Conservation (phyloP, 1,140 invertebrate species). For the Zaprionus taronus region DNA sequence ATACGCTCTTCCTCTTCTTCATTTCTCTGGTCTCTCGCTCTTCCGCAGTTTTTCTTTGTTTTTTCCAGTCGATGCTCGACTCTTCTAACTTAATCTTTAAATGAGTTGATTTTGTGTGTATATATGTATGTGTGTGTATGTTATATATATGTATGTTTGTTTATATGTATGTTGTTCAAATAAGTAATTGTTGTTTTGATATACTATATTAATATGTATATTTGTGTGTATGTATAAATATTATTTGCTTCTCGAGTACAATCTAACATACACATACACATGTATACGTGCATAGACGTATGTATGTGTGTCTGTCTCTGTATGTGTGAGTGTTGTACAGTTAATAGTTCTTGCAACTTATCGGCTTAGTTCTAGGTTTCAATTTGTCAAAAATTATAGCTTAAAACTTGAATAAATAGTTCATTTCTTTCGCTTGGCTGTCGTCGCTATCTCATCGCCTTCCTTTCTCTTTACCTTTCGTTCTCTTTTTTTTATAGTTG, state of each 20-base stretch:
- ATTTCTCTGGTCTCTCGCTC: conserved; percentile 23
- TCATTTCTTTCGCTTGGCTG: conserved; percentile 5
- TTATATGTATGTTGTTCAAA: conserved; percentile 25
- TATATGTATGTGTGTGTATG: conserved; percentile 12
- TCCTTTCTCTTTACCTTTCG: conserved; percentile 10
- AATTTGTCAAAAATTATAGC: conserved; percentile 35
- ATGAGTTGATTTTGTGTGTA: conserved; percentile 27
- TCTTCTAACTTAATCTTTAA: conserved; percentile 28
- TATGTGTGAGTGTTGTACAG: conserved; percentile 25
- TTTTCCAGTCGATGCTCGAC: conserved; percentile 34
- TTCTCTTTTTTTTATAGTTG: conserved; percentile 37
- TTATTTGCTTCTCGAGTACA: neutral
- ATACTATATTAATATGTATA: conserved; percentile 11
- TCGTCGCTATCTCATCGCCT: neutral
- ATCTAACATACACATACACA: conserved; percentile 1
- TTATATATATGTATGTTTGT: conserved; percentile 18
- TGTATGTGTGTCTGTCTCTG: neutral
- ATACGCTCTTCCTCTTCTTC: conserved; percentile 7
- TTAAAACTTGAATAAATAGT: conserved; percentile 19
- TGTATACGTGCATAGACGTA: neutral
- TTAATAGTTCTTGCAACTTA: conserved; percentile 38
- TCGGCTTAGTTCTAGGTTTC: conserved; percentile 25
- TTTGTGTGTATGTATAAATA: conserved; percentile 1
- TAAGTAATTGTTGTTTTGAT: conserved; percentile 25
- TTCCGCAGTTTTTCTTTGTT: conserved; percentile 36